These are phyloP conservation scores for Potamilus streckersoni DNA, from an alignment of 1,140 invertebrate species.

Conservation along the genomic window DNA sequence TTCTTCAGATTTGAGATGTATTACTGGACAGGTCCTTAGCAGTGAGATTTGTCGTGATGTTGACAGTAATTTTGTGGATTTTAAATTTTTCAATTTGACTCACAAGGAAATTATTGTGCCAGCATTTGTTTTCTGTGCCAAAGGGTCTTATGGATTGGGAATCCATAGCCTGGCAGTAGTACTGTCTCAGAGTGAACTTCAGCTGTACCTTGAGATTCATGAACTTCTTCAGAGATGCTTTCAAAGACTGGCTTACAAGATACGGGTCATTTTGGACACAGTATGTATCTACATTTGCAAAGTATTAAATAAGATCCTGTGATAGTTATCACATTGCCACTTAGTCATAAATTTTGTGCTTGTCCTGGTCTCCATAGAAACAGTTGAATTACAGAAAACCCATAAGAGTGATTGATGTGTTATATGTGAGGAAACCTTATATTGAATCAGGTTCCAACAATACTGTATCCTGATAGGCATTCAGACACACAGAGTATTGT, in stretches of 20 bases:
- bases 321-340: too few species aligned
- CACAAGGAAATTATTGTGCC: conserved; percentile 51
- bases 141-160: conserved; percentile 33
- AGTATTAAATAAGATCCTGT: too few species aligned
- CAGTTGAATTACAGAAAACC: too few species aligned
- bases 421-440: too few species aligned
- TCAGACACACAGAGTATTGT: too few species aligned
- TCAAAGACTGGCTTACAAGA: conserved; percentile 18
- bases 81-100: conserved; percentile 53
- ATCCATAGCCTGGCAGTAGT: conserved; percentile 52
- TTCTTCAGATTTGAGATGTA: conserved; percentile 39
- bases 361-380: too few species aligned
- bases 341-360: too few species aligned
- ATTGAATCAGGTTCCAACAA: too few species aligned
- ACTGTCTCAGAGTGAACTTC: conserved; percentile 41
- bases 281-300: conserved; percentile 5
- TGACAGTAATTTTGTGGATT: conserved; percentile 44
- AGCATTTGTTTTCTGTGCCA: conserved; percentile 57
- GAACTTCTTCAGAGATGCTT: conserved; percentile 33
- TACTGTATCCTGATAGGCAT: too few species aligned
- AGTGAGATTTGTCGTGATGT: conserved; percentile 57
- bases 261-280: conserved; percentile 28
- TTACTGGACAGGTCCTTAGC: conserved; percentile 53
- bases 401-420: too few species aligned
- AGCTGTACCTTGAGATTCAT: conserved; percentile 45